Base-by-base conservation (phyloP, 2,113 vertebrate genomes). In the Megalops atlanticus region DNA sequence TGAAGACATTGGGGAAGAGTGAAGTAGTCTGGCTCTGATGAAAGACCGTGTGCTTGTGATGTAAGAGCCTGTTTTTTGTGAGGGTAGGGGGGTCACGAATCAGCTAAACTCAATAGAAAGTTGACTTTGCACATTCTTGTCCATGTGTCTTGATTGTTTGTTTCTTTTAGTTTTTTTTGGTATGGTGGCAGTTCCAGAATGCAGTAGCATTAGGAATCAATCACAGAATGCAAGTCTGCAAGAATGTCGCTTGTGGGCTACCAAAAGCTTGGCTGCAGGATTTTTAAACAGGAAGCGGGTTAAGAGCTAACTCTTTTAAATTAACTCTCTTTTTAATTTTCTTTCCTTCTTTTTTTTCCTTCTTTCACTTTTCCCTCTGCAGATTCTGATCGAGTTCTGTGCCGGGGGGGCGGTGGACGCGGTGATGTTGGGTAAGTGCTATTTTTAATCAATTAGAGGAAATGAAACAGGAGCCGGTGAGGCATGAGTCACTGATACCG, bases 371-470 rank as follows among this genome's bases (percentile, higher is more conserved):
- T 39, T 33, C 85, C 87, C 83, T 78, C 75, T 95, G 85, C 93
- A 98, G 97, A 99, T 99, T 87, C 95, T 99, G 87, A 99, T 99
- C 83, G 98, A 99, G 93, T 99, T 99, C 91, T 99, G 98, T 94
- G 98, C 96, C 16, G 98, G 98, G 85, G 98, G 98, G 89, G 98
- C 98, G 58, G 98, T 99, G 73, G 98, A 99, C 91, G 98, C 98
- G 83, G 97, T 99, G 83, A 99, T 99, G 97, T 90, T 99, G 90
- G 98, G 98, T 97, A 95, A 96, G 93, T 90, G 85, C 76, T 78
- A 64, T 76, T 75, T 35, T 69, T 70, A 58, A 79, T 81, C 33
- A 45, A 14, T 7, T 38, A n/a, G 39, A 18, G 39, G 39, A 21
- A 31, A 24, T 78, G 16, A 24, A 54, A 52, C 47, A 52, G 31